These are phyloP conservation scores for Pogonocherus hispidulus DNA, from an alignment of 2,888 invertebrate genomes.

Conservation along the genomic window DNA sequence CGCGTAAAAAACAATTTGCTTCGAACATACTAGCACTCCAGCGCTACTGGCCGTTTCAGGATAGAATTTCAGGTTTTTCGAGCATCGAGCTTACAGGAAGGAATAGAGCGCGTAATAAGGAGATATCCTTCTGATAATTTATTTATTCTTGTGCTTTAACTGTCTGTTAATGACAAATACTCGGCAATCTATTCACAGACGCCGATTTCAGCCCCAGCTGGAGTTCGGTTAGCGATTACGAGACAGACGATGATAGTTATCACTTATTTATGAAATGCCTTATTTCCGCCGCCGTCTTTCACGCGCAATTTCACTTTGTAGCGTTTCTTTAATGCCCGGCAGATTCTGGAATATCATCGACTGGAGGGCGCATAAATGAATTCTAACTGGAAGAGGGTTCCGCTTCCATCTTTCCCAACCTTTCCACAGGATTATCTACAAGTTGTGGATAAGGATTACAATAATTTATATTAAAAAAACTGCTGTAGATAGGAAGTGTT, in stretches of 20 bases:
- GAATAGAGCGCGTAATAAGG: too few species aligned
- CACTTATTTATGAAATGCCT: slow-evolving; percentile 8
- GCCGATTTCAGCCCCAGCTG: too few species aligned
- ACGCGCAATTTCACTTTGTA: slow-evolving; percentile 4
- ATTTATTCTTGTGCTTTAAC: too few species aligned
- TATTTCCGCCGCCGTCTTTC: neutral
- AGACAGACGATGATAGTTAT: slow-evolving; percentile 7
- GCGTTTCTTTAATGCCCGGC: slow-evolving; percentile 5
- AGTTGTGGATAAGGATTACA: too few species aligned
- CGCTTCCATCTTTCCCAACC: neutral
- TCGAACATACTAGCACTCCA: too few species aligned
- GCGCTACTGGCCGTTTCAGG: too few species aligned
- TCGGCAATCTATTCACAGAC: neutral
- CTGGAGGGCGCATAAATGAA: neutral
- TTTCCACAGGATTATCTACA: neutral
- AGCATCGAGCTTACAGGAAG: too few species aligned
- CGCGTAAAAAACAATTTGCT: too few species aligned
- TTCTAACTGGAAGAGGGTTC: neutral
- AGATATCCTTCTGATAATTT: too few species aligned
- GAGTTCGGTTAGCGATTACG: neutral
- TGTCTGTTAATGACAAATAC: neutral
- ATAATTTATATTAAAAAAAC: too few species aligned
- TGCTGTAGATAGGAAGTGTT: too few species aligned
- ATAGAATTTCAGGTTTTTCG: too few species aligned
- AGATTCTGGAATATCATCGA: slow-evolving; percentile 8